A percentile compares a stretch with the other conserved stretches of the same genome.
Conservation (phyloP, 2,113 vertebrate species). For the Cygnus buccinator region DNA sequence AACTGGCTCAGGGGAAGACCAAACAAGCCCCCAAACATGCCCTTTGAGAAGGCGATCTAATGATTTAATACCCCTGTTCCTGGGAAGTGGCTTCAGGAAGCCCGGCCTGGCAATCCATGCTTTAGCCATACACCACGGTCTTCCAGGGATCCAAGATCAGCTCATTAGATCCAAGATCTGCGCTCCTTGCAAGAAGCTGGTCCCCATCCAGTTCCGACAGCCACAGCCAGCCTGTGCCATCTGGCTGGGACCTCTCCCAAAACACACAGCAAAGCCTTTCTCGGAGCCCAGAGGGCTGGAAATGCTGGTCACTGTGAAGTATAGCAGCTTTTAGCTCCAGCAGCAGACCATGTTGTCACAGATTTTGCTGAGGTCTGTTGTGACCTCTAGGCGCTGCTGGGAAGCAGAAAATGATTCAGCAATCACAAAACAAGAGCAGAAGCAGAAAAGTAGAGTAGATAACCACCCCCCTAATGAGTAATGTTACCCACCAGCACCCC, state of each 20-base stretch:
- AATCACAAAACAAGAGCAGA: background rate
- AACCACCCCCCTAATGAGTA: background rate
- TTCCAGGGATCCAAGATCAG: conserved; percentile 26
- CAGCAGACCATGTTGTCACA: background rate
- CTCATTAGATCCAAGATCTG: background rate
- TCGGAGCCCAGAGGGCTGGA: background rate
- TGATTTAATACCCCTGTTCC: background rate
- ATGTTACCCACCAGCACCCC: background rate
- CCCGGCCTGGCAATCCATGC: background rate
- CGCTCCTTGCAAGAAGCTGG: conserved; percentile 13
- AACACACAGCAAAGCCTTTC: background rate
- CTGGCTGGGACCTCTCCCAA: background rate
- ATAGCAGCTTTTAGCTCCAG: background rate
- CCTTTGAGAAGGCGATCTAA: background rate
- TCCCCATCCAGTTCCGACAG: conserved; percentile 20
- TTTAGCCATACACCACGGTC: background rate
- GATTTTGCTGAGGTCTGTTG: background rate
- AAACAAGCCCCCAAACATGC: accelerated
- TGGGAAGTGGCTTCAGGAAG: background rate
- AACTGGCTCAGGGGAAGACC: background rate
- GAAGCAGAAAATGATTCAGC: background rate
- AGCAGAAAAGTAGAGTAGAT: background rate
- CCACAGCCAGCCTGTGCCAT: conserved; percentile 21
- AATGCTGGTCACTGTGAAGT: background rate
- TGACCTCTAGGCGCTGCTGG: background rate